Base-by-base conservation (phyloP, 1,140 invertebrate genomes). In the Zaprionus kolodkinae region DNA sequence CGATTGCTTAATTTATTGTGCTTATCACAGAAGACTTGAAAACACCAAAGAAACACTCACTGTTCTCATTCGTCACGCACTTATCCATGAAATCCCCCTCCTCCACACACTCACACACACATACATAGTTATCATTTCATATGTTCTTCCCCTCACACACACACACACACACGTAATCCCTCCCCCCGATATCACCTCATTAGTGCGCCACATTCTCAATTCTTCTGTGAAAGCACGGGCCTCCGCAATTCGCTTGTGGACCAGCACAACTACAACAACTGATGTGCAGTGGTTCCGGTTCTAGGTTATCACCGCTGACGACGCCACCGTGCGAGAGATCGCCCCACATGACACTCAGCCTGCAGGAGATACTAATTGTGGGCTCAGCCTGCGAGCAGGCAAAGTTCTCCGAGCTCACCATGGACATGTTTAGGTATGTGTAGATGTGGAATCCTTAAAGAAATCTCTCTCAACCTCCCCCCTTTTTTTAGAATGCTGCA, bases 381-480 rank as follows among this genome's bases (percentile, higher is more conserved):
- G 98, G 98, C 45, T 98, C 98, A 92, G 97, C 97, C 84, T 95
- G 96, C 80, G 97, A 99, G 91, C 98, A 99, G 94, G 97, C 98
- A n/a, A 99, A 99, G 93, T 99, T 99, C 94, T 99, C 97, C 79
- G 98, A 99, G 93, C 93, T 99, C 64, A 99, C 98, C 17, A 96
- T 99, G 94, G 98, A 99, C 93, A 99, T 99, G 98, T 99, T 98
- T 92, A 94, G 92, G 88, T 91, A 73, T 72, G 60, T 54, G 1
- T 5, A 3, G 40, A 11, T 3, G 1, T 11, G 2, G 3, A 30
- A 15, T 13, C 9, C 40, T 7, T 4, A 4, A 45, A 30, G 27
- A 30, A 54, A 33, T 45, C 21, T 5, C 9, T 21, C 3, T 50
- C 36, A 30, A 67, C 21, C 17, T 11, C 11, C 12, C 13, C 1